These are phyloP conservation scores for Cheilosia grossa DNA, from an alignment of 2,888 invertebrate species.

Conservation along the genomic window DNA sequence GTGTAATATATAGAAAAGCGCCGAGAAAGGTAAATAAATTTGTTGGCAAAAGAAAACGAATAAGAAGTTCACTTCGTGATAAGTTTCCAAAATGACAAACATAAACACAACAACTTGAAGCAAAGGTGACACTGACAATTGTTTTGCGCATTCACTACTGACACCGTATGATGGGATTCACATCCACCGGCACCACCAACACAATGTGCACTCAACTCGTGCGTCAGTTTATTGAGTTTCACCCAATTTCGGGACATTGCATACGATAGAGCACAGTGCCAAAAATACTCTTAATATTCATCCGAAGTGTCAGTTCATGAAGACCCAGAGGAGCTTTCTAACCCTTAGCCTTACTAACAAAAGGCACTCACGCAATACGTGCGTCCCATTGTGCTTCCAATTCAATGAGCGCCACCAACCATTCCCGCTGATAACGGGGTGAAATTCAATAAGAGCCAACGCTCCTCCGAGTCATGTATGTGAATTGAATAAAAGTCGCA, in stretches of 20 bases:
- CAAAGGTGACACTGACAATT: conserved; percentile 74
- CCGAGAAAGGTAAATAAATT: conserved; percentile 51
- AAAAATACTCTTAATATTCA: conserved; percentile 66
- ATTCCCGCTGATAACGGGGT: conserved; percentile 72
- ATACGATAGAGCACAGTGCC: conserved; percentile 39
- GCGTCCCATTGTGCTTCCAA: conserved; percentile 74
- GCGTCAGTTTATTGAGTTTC: conserved; percentile 69
- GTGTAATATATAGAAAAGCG: conserved; percentile 14
- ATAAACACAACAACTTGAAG: conserved; percentile 33
- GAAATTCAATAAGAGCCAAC: conserved; percentile 70
- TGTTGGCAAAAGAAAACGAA: conserved; percentile 26
- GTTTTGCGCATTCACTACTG: conserved; percentile 38
- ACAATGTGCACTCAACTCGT: conserved; percentile 72
- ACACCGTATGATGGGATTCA: conserved; percentile 29
- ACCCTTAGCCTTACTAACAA: conserved; percentile 62
- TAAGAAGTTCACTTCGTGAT: conserved; percentile 64
- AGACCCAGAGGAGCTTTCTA: conserved; percentile 62
- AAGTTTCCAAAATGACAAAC: conserved; percentile 50
- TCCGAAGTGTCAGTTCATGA: conserved; percentile 46
- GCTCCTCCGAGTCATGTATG: conserved; percentile 45
- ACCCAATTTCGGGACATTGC: conserved; percentile 60
- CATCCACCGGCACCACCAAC: conserved; percentile 40
- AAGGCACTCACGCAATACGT: conserved; percentile 75
- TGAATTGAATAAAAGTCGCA: conserved; percentile 72
- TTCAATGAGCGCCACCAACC: conserved; percentile 63